A percentile compares a stretch with the other conserved stretches of the same genome.
Evolutionary conservation across 1,140 invertebrate genomes (phyloP).

Genomic region (Hermatobates lingyangjiaoensis): DNA sequence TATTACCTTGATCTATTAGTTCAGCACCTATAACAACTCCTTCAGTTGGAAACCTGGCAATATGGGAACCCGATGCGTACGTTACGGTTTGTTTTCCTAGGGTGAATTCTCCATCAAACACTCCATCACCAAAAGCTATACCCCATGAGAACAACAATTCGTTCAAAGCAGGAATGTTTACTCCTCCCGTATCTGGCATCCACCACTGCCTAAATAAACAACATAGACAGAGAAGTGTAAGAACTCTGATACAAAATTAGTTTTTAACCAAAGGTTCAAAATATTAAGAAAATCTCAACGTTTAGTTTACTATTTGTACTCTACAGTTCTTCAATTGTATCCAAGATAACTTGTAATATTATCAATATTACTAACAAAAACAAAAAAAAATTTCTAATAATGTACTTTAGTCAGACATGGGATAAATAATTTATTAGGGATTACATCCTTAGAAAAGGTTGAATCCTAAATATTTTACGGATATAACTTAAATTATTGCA

Average conservation of each 20-base stretch:
- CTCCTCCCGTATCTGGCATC: conserved; percentile 87
- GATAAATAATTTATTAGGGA: too few relatives aligned
- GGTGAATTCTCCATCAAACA: conserved; percentile 73
- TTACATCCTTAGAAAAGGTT: too few relatives aligned
- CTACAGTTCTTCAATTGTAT: too few relatives aligned
- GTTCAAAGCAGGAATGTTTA: conserved; percentile 85
- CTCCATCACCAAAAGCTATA: conserved; percentile 69
- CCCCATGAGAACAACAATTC: conserved; percentile 65
- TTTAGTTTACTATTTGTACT: too few relatives aligned
- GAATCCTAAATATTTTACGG: too few relatives aligned
- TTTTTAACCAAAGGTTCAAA: too few relatives aligned
- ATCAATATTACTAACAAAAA: too few relatives aligned
- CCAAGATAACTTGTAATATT: too few relatives aligned
- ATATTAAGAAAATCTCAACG: too few relatives aligned
- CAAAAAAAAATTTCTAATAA: too few relatives aligned
- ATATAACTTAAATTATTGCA: too few relatives aligned
- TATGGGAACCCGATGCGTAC: conserved; percentile 75
- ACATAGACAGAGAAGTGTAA: conserved; percentile 8
- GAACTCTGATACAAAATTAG: conserved; percentile 2
- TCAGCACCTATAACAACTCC: conserved; percentile 47
- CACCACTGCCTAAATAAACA: conserved; percentile 40
- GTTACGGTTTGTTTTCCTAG: conserved; percentile 74
- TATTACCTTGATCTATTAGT: conserved; percentile 63
- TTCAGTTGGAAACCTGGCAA: conserved; percentile 53
- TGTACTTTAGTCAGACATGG: too few relatives aligned